Conservation (phyloP, 1,140 invertebrate species). For the Lithobius niger region DNA sequence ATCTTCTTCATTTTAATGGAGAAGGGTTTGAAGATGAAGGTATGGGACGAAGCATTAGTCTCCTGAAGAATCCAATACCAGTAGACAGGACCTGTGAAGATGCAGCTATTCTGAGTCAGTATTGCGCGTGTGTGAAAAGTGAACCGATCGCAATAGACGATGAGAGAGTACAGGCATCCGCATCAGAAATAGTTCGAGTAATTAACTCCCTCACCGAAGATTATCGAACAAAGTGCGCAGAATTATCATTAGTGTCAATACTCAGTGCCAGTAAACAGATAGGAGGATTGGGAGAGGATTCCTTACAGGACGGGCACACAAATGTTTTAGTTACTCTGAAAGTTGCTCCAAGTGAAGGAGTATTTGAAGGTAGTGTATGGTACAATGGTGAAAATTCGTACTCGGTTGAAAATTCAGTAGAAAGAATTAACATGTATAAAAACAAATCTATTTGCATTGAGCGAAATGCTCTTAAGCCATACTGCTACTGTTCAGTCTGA, state of each 20-base stretch:
- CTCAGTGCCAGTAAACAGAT: conserved; percentile 16
- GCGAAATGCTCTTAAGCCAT: background rate
- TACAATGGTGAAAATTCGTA: conserved; percentile 1
- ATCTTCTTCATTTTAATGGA: conserved; percentile 40
- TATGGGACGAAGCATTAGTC: background rate
- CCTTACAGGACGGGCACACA: background rate
- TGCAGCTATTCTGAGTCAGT: conserved; percentile 35
- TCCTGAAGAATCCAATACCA: conserved; percentile 5
- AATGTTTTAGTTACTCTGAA: conserved; percentile 12
- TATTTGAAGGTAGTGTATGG: conserved; percentile 17
- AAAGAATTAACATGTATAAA: conserved; percentile 16
- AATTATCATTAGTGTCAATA: background rate
- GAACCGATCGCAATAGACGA: conserved; percentile 9
- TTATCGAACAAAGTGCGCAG: background rate
- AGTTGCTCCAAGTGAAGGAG: conserved; percentile 14
- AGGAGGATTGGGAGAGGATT: conserved; percentile 6
- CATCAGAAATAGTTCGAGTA: background rate
- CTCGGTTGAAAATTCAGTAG: conserved; percentile 13
- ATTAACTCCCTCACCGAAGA: background rate
- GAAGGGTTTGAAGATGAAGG: background rate
- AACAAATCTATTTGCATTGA: conserved; percentile 18
- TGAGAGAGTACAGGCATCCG: too few species aligned
- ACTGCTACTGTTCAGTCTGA: too few species aligned
- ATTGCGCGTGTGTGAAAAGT: conserved; percentile 33
- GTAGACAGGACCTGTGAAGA: conserved; percentile 31